phyloP scores from a whole-genome alignment of 2,113 vertebrate genomes.

The Hipposideros armiger region DNA sequence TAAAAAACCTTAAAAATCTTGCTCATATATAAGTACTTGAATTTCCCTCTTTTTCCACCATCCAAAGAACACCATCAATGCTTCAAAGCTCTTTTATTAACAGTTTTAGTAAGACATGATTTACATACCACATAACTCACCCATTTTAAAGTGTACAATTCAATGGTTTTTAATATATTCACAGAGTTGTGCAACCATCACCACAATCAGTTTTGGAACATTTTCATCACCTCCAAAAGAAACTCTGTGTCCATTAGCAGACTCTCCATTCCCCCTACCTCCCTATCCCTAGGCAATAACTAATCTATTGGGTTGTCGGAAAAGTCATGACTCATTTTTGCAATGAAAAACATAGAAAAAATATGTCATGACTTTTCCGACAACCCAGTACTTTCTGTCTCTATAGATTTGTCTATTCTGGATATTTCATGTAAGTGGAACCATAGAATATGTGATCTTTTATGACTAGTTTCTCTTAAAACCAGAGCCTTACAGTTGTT shows the following conservation, averaged over 20 bases:
- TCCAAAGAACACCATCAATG: background rate
- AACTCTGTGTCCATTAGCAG: background rate
- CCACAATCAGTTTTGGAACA: background rate
- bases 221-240: background rate
- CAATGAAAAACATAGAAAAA: no score
- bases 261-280: background rate
- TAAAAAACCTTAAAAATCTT: conserved; percentile 15
- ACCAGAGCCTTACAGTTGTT: background rate
- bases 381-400: background rate
- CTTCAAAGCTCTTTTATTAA: background rate
- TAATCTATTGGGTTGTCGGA: background rate
- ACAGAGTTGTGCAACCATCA: background rate
- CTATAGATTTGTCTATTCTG: background rate
- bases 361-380: no score
- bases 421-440: background rate
- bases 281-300: background rate
- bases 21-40: conserved; percentile 4
- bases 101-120: background rate
- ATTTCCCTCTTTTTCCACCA: background rate
- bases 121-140: background rate
- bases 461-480: conserved; percentile 35
- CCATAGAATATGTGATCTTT: background rate
- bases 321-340: no score
- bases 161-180: background rate
- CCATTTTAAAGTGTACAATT: background rate